Evolutionary conservation across 2,888 invertebrate genomes (phyloP), one percentile per base, ranked within the genome.

Genomic region (Aquatica leii): DNA sequence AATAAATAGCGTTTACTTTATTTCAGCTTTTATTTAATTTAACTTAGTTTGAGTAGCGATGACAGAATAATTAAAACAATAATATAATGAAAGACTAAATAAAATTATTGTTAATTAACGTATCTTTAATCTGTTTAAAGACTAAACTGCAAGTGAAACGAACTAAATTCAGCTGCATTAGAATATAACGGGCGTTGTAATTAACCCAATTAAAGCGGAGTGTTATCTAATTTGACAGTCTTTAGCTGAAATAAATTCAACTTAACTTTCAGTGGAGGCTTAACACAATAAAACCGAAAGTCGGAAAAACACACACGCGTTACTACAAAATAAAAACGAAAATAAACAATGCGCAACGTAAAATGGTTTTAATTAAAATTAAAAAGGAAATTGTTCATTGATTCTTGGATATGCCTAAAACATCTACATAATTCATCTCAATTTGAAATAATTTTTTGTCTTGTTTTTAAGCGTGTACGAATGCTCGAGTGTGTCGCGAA

Each of bases 161-260:
- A 21, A 24, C 21, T 24, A 35, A 37, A 54, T 41, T 54, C 41
- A 54, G 40, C n/a, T 41, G 53, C 37, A 59, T 59, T 59, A 53
- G 20, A 53, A 53, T 53, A 53, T 59, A 59, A 53, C 18, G 18
- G 12, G 48, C n/a, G 53, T 49, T 34, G 21, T 54, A 59, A 59
- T 59, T 59, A 59, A 53, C 54, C 18, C 52, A 48, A 53, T 59
- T 59, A 53, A 35, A 53, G 37, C 37, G 37, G 35, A 24, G 48
- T 37, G 15, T 51, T 21, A 15, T n/a, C 46, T 31, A 49, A 59
- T 48, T 52, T 49, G 34, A 52, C 46, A 46, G 40, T 8, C 31
- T 50, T 34, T 35, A 35, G 14, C 15, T 43, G 4, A 17, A 35
- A 40, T 17, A 14, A 48, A 56, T 56, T 46, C 14, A 43, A 41